Conservation (phyloP, 2,888 invertebrate genomes). For the Podotricha telesiphe region DNA sequence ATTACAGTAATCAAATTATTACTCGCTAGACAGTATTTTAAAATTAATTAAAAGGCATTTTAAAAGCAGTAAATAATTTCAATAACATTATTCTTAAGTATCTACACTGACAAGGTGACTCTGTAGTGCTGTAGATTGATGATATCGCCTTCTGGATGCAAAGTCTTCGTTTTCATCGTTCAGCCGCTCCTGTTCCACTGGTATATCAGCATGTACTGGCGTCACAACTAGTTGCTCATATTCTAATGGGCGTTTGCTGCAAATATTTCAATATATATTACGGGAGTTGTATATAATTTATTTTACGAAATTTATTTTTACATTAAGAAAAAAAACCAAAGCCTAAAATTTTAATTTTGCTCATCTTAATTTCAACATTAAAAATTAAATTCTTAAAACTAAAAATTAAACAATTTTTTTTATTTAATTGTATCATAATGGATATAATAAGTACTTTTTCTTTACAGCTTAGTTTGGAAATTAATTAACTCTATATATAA, state of each 20-base stretch:
- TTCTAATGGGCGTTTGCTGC: conserved; percentile 89
- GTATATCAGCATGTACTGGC: conserved; percentile 90
- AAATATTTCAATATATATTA: conserved; percentile 50
- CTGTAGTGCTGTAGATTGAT: conserved; percentile 93
- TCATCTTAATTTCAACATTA: too few species aligned
- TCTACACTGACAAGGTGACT: conserved; percentile 85
- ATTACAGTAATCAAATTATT: neutral
- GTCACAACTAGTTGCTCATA: conserved; percentile 94
- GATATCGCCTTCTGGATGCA: conserved; percentile 94
- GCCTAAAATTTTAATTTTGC: too few species aligned
- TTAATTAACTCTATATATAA: too few species aligned
- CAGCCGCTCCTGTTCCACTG: conserved; percentile 92
- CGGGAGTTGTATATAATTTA: too few species aligned
- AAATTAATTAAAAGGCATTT: neutral
- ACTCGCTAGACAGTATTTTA: neutral
- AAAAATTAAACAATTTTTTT: too few species aligned
- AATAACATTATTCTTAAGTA: conserved; percentile 31
- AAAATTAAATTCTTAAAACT: too few species aligned
- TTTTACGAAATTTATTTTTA: too few species aligned
- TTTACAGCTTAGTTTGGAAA: too few species aligned
- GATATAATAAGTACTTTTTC: too few species aligned
- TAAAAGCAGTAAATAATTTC: neutral
- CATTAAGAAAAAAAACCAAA: too few species aligned
- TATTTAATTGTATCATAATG: too few species aligned
- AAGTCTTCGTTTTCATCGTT: conserved; percentile 98